These are phyloP conservation scores for Pristionchus pacificus DNA, from an alignment of 1,140 invertebrate genomes.

Conservation along the genomic window DNA sequence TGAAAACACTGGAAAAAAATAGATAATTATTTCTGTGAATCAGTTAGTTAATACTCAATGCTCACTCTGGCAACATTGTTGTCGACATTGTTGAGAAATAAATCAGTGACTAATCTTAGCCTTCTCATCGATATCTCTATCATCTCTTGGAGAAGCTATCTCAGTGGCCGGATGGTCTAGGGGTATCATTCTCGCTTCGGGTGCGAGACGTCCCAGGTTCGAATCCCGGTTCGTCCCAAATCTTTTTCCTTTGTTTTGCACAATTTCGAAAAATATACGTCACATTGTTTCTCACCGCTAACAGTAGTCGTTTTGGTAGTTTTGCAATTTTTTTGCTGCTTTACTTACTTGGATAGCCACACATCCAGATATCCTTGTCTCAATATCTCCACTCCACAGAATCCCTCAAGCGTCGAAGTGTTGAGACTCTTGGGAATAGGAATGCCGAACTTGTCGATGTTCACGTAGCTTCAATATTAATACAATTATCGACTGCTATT, in stretches of 20 bases:
- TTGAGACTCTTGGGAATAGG: background rate
- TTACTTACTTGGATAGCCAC: background rate
- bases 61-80: no score
- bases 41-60: no score
- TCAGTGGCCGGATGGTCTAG: constrained; percentile 59
- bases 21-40: no score
- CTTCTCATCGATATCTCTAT: no score
- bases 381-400: background rate
- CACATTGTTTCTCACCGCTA: background rate
- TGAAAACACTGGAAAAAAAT: no score
- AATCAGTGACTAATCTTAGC: no score
- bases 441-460: background rate
- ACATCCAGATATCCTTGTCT: background rate
- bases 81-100: no score
- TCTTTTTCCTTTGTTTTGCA: constrained; percentile 10
- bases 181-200: constrained; percentile 64
- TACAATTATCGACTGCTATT: no score
- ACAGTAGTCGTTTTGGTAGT: no score
- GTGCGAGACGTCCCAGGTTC: constrained; percentile 63
- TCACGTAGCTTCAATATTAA: background rate
- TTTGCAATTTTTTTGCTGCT: no score
- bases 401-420: background rate
- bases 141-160: no score
- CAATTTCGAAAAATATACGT: no score
- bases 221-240: constrained; percentile 40